Evolutionary conservation across 2,797 vertebrate genomes (phyloP).

Genomic region (Chelmon rostratus): DNA sequence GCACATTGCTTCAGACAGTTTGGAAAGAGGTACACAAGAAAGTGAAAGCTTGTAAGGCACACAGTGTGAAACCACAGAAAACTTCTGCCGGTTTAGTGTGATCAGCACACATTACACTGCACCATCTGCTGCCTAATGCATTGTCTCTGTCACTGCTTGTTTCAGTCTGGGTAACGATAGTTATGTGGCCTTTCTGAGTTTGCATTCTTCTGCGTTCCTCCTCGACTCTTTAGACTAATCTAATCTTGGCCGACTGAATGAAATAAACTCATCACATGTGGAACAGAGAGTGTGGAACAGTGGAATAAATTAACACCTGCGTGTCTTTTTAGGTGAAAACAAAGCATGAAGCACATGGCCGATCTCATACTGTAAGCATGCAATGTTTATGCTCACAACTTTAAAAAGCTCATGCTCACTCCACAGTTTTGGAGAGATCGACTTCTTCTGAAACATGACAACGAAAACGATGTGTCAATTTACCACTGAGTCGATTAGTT

Average conservation of each 20-base stretch:
- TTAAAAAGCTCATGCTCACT: too few relatives aligned
- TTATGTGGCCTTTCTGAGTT: constrained; percentile 27
- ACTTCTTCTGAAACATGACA: not conserved
- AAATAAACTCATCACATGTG: constrained; percentile 16
- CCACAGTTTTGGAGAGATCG: not conserved
- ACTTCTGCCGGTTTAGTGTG: constrained; percentile 57
- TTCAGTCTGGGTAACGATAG: constrained; percentile 20
- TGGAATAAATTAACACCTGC: constrained; percentile 1
- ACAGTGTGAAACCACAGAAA: constrained; percentile 54
- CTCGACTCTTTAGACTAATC: constrained; percentile 31
- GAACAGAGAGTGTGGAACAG: not conserved
- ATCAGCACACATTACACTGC: constrained; percentile 56
- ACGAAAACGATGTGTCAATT: not conserved
- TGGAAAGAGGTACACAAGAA: constrained; percentile 47
- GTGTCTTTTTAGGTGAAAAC: not conserved
- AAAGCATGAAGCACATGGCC: not conserved
- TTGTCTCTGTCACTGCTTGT: constrained; percentile 32
- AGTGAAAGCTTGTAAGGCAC: constrained; percentile 47
- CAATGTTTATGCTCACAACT: not conserved
- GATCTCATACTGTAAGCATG: not conserved
- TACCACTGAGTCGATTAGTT: not conserved
- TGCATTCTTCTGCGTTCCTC: constrained; percentile 23
- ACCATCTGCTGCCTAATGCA: constrained; percentile 62
- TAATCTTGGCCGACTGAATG: not conserved
- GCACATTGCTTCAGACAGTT: constrained; percentile 52